Conservation (phyloP, 2,888 invertebrate species). For the Dinocampus coccinellae region DNA sequence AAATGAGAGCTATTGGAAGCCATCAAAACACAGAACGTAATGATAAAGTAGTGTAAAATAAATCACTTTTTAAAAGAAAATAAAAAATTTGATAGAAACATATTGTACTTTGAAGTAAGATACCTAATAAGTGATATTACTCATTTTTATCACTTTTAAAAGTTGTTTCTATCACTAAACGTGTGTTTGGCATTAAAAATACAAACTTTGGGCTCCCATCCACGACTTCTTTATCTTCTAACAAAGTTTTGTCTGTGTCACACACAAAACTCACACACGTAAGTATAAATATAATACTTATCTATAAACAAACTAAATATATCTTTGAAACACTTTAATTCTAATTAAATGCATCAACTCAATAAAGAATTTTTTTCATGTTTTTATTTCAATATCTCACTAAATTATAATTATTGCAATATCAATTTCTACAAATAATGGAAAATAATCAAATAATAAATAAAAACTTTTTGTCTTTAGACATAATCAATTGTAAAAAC, state of each 20-base stretch:
- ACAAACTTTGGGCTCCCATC: conserved; percentile 10
- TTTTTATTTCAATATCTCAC: no score
- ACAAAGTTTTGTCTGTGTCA: not conserved
- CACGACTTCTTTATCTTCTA: conserved; percentile 4
- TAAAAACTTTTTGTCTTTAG: no score
- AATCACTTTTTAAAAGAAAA: not conserved
- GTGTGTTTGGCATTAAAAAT: not conserved
- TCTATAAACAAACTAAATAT: not conserved
- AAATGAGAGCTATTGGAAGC: not conserved
- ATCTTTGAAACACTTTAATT: not conserved
- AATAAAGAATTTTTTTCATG: no score
- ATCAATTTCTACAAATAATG: no score
- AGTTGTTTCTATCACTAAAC: not conserved
- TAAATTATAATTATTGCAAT: no score
- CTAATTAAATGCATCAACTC: not conserved
- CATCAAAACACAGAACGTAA: not conserved
- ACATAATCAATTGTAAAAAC: no score
- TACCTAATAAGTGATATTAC: not conserved
- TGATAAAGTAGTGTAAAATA: not conserved
- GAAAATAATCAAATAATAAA: no score
- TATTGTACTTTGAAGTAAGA: not conserved
- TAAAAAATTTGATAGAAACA: not conserved
- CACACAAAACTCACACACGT: not conserved
- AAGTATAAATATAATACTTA: not conserved
- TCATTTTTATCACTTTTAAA: not conserved